A percentile compares a stretch with the other conserved stretches of the same genome.
phyloP scores from a whole-genome alignment of 2,113 vertebrate species.

The Lampris incognitus region DNA sequence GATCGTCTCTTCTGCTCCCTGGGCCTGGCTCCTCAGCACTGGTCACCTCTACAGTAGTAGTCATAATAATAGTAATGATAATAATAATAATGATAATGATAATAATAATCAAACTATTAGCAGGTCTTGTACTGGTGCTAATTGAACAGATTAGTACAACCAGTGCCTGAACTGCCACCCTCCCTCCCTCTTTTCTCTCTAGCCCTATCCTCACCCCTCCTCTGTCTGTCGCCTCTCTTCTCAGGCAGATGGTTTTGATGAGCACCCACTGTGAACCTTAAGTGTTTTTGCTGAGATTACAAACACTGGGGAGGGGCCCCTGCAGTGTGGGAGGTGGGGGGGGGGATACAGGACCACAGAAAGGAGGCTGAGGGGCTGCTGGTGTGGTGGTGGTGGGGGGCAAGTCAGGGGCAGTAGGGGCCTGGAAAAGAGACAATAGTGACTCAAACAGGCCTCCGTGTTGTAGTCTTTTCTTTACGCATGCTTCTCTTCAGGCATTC shows the following conservation, averaged over 20 bases:
- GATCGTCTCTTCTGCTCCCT: slow-evolving; percentile 11
- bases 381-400: slow-evolving; percentile 75
- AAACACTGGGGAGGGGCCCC: slow-evolving; percentile 93
- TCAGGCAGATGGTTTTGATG: slow-evolving; percentile 99
- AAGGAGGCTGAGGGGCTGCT: slow-evolving; percentile 75
- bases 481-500: slow-evolving; percentile 79
- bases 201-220: slow-evolving; percentile 87
- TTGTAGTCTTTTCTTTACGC: slow-evolving; percentile 70
- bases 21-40: slow-evolving; percentile 72
- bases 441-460: slow-evolving; percentile 80
- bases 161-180: slow-evolving; percentile 68
- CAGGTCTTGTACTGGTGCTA: slow-evolving; percentile 98
- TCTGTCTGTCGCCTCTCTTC: slow-evolving; percentile 87
- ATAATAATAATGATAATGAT: too few relatives aligned
- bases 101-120: slow-evolving; percentile 96
- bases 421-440: slow-evolving; percentile 74
- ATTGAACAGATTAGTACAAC: slow-evolving; percentile 99
- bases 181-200: slow-evolving; percentile 54
- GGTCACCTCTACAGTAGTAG: slow-evolving; percentile 89
- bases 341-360: slow-evolving; percentile 58
- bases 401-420: slow-evolving; percentile 71
- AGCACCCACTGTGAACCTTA: slow-evolving; percentile 99
- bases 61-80: too few relatives aligned
- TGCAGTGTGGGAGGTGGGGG: slow-evolving; percentile 88
- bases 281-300: slow-evolving; percentile 99